These are phyloP conservation scores for Campoplex nolae DNA, from an alignment of 2,888 invertebrate genomes.

Conservation along the genomic window DNA sequence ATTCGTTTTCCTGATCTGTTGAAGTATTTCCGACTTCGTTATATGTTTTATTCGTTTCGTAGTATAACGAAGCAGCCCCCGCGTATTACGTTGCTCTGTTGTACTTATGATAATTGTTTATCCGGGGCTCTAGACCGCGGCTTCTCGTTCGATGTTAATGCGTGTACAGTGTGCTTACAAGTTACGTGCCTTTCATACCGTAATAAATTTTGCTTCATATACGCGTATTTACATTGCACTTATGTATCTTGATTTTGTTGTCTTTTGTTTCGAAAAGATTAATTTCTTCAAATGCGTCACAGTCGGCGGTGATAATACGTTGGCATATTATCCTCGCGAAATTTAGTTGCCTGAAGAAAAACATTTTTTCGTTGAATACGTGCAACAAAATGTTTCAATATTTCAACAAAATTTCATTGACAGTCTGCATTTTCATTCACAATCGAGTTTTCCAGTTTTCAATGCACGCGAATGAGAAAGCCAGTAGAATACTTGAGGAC, in stretches of 20 bases:
- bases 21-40: not conserved
- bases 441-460: not conserved
- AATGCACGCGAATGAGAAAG: not conserved
- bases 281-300: not conserved
- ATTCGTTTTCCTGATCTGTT: not conserved
- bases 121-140: slow-evolving; percentile 40
- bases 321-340: too few relatives aligned
- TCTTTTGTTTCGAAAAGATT: not conserved
- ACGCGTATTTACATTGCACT: not conserved
- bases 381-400: too few relatives aligned
- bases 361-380: too few relatives aligned
- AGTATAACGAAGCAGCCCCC: not conserved
- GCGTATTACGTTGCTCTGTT: slow-evolving; percentile 11
- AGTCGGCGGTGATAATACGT: not conserved
- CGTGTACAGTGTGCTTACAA: not conserved
- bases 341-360: too few relatives aligned
- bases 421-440: not conserved
- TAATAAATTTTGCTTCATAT: not conserved
- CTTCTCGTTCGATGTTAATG: slow-evolving; percentile 34
- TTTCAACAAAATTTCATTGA: too few relatives aligned
- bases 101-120: slow-evolving; percentile 65
- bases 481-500: not conserved
- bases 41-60: not conserved
- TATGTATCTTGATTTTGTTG: not conserved
- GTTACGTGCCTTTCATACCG: slow-evolving; percentile 15